phyloP scores from a whole-genome alignment of 2,888 invertebrate species.

The Atrina japonica region DNA sequence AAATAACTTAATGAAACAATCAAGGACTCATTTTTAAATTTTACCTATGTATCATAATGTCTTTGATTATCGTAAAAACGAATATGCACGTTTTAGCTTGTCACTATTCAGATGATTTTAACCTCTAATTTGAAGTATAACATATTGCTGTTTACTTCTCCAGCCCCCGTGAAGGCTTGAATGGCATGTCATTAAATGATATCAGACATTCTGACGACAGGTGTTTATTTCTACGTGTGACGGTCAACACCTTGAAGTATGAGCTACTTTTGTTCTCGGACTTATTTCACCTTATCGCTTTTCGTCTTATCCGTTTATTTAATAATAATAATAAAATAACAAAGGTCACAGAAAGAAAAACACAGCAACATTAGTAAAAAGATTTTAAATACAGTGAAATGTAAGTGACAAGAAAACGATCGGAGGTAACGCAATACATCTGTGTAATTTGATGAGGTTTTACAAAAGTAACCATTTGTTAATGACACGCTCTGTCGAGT shows the following conservation, averaged over 20 bases:
- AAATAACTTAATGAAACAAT: no score
- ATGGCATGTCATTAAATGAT: slow-evolving; percentile 42
- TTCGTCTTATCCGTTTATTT: slow-evolving; percentile 24
- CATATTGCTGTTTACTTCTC: slow-evolving; percentile 39
- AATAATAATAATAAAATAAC: slow-evolving; percentile 21
- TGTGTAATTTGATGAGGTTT: slow-evolving; percentile 36
- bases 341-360: slow-evolving; percentile 14
- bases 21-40: no score
- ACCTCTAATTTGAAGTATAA: slow-evolving; percentile 37
- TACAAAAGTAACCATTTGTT: slow-evolving; percentile 31
- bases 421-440: slow-evolving; percentile 19
- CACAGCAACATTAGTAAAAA: slow-evolving; percentile 1
- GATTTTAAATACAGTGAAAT: background rate
- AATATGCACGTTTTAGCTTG: slow-evolving; percentile 30
- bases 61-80: background rate
- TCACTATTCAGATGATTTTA: slow-evolving; percentile 39
- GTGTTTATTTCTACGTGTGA: slow-evolving; percentile 43
- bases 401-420: slow-evolving; percentile 29
- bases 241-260: slow-evolving; percentile 42
- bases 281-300: slow-evolving; percentile 25
- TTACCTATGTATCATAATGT: no score
- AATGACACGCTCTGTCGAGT: slow-evolving; percentile 40
- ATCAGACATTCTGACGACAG: slow-evolving; percentile 49
- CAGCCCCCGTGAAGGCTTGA: slow-evolving; percentile 32
- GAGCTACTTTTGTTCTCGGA: slow-evolving; percentile 29